A percentile compares a stretch with the other conserved stretches of the same genome.
These are phyloP conservation scores for Thumatha senex DNA, from an alignment of 2,888 invertebrate genomes.

Conservation along the genomic window DNA sequence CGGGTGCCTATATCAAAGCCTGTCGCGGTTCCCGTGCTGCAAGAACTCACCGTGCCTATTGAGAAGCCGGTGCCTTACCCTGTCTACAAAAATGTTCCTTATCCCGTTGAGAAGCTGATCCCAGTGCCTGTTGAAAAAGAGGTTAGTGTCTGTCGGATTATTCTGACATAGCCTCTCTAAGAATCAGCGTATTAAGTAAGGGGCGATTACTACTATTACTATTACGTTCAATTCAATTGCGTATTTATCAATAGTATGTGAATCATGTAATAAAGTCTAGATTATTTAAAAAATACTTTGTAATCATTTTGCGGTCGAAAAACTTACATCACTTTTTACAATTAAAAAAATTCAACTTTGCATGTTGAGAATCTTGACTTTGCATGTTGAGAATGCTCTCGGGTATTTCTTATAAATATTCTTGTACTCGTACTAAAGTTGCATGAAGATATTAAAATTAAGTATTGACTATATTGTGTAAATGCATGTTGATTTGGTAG, in stretches of 20 bases:
- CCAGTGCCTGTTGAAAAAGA: conserved; percentile 90
- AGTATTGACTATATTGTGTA: conserved; percentile 4
- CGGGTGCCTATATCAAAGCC: conserved; percentile 88
- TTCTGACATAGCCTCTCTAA: conserved; percentile 3
- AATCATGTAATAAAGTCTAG: no score
- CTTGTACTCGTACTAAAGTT: conserved; percentile 2
- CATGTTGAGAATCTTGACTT: conserved; percentile 22
- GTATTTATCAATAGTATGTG: no score
- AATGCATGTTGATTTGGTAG: conserved; percentile 24
- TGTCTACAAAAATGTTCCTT: conserved; percentile 87
- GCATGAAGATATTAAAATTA: conserved; percentile 29
- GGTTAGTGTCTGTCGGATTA: conserved; percentile 59
- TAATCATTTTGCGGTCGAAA: conserved; percentile 13
- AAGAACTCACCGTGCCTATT: conserved; percentile 82
- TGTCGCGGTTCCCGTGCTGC: conserved; percentile 86
- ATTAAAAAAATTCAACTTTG: conserved; percentile 11
- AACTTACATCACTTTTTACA: conserved; percentile 11
- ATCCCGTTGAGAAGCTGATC: conserved; percentile 88
- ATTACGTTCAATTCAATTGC: neutral
- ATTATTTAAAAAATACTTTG: conserved; percentile 16
- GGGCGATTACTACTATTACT: conserved; percentile 5
- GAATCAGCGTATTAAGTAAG: neutral
- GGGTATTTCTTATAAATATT: no score
- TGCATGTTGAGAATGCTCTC: conserved; percentile 21
- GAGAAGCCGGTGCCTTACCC: conserved; percentile 87